Evolutionary conservation across 1,140 invertebrate species (phyloP), one percentile per base, ranked within the genome.

Genomic region (Portunus trituberculatus): DNA sequence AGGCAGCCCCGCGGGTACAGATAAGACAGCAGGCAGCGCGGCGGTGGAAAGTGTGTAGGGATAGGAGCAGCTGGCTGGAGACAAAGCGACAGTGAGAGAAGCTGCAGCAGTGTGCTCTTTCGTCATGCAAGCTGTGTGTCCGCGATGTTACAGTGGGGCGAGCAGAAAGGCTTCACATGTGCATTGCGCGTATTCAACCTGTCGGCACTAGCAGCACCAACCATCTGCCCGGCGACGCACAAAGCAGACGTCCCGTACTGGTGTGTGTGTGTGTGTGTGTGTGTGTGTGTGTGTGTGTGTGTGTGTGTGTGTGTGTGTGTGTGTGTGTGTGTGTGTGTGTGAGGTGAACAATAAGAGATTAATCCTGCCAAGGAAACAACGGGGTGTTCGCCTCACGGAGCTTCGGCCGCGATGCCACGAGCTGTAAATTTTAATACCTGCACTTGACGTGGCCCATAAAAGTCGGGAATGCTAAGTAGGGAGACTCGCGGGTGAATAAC

Each of bases 391-490:
- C 67, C 67, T 93, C 84, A 82, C 91, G 16, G 8, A 89, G 52
- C 88, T 94, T 94, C 48, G 88, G 84, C 93, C 88, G 93, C 84
- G 93, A 39, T 29, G 87, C 93, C 25, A 86, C 93, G n/a, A 88
- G 84, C 93, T 84, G 93, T 94, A 94, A 94, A 94, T 94, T 94
- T 91, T 94, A 94, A 94, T 94, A 94, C 93, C 93, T 82, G 84
- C 93, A 94, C 89, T 94, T 94, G 93, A 94, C 93, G 89, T 88
- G 46, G 52, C 28, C 93, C 93, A 89, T 94, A 94, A 94, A 94
- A 91, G 93, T 94, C 93, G 93, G 83, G 93, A 91, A 94, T 94
- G 93, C 93, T 94, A 94, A 94, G 93, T 91, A 94, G 93, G 93
- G 93, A 94, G 32, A 91, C 88, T 59, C 88, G 82, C 67, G 52